These are phyloP conservation scores for Dyspetes luteomarginatus DNA, from an alignment of 2,888 invertebrate genomes.

Conservation along the genomic window DNA sequence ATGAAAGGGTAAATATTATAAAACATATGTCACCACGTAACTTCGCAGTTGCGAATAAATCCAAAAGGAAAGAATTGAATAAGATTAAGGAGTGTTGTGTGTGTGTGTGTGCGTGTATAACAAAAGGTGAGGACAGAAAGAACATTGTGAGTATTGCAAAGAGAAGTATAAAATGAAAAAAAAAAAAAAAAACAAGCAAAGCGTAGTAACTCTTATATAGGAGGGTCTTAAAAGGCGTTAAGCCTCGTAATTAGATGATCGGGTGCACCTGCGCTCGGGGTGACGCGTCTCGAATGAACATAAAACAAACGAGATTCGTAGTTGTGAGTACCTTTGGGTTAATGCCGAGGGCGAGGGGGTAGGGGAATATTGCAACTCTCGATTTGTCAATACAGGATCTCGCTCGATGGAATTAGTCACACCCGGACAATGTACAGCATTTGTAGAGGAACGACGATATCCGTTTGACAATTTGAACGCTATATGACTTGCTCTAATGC, in stretches of 20 bases:
- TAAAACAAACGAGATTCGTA: constrained; percentile 23
- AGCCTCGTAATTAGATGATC: constrained; percentile 77
- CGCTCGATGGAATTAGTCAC: constrained; percentile 75
- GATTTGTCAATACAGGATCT: constrained; percentile 79
- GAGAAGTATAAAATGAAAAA: constrained; percentile 2
- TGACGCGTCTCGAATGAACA: constrained; percentile 46
- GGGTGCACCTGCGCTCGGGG: constrained; percentile 75
- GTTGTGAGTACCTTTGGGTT: constrained; percentile 18
- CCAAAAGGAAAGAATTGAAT: constrained; percentile 35
- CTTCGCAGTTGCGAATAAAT: constrained; percentile 54
- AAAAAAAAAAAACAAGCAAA: constrained; percentile 19
- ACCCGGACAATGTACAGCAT: constrained; percentile 71
- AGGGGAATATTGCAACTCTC: constrained; percentile 60
- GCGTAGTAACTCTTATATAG: constrained; percentile 56
- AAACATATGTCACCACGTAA: constrained; percentile 44
- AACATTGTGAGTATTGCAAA: neutral
- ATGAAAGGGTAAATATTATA: constrained; percentile 39
- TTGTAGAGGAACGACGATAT: constrained; percentile 60
- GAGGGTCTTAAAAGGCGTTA: constrained; percentile 73
- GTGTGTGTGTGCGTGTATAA: constrained; percentile 3
- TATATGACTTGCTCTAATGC: too few species aligned
- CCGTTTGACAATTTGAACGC: constrained; percentile 11
- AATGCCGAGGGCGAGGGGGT: constrained; percentile 10
- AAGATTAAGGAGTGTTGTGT: constrained; percentile 25
- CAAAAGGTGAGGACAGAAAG: constrained; percentile 28